phyloP scores from a whole-genome alignment of 2,113 vertebrate species.

The Circaetus gallicus region DNA sequence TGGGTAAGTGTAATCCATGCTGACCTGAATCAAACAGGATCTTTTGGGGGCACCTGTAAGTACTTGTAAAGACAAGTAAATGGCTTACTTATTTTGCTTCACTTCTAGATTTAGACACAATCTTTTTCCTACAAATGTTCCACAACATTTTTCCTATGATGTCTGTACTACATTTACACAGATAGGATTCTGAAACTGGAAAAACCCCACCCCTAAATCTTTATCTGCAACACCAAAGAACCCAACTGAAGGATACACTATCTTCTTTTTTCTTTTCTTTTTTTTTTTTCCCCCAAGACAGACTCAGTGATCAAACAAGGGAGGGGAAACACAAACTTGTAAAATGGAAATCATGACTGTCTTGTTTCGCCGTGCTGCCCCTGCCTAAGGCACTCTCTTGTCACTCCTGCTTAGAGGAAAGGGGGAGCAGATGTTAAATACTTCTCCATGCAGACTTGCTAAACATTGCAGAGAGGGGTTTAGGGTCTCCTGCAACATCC shows the following conservation, averaged over 20 bases:
- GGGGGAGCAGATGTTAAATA: neutral
- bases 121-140: neutral
- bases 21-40: neutral
- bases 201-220: neutral
- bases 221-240: neutral
- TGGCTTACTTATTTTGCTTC: neutral
- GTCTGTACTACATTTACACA: neutral
- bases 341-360: neutral
- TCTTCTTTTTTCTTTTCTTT: neutral
- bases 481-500: neutral
- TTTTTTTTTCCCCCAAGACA: neutral
- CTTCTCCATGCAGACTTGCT: too few species aligned
- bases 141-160: neutral
- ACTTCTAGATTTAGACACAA: neutral
- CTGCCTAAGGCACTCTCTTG: neutral
- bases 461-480: too few species aligned
- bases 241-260: neutral
- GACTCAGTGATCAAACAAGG: neutral
- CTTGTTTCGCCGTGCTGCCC: neutral
- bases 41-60: neutral
- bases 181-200: neutral
- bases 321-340: neutral
- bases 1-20: neutral
- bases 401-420: neutral
- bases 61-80: neutral